phyloP scores from a whole-genome alignment of 2,888 invertebrate species.

The Callyntrura guangdongensis region DNA sequence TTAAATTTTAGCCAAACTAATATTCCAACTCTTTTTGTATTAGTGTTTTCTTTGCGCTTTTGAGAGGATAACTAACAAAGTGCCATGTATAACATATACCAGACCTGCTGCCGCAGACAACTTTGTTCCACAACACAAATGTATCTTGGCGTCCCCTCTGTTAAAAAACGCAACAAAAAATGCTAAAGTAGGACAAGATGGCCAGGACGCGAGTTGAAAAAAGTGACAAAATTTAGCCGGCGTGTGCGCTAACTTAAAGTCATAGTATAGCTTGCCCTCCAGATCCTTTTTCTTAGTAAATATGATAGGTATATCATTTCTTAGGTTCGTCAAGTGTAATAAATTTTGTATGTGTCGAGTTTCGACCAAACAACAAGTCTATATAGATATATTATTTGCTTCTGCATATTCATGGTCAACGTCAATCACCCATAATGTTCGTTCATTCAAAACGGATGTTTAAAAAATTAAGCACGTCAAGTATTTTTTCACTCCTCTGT shows the following conservation, averaged over 20 bases:
- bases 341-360: no score
- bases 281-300: no score
- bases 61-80: constrained; percentile 74
- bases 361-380: no score
- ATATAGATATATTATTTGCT: no score
- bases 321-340: no score
- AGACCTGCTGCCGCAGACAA: constrained; percentile 76
- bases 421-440: background rate
- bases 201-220: constrained; percentile 6
- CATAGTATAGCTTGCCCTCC: no score
- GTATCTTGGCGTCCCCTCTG: constrained; percentile 70
- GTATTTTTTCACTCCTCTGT: no score
- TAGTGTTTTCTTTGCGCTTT: constrained; percentile 58
- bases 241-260: no score
- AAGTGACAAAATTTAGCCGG: constrained; percentile 19
- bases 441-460: background rate
- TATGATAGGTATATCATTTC: no score
- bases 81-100: constrained; percentile 64
- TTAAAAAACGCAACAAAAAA: constrained; percentile 63
- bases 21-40: constrained; percentile 9
- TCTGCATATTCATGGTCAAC: no score
- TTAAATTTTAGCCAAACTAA: constrained; percentile 8
- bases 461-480: background rate
- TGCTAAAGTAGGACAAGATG: constrained; percentile 17
- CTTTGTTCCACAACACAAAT: constrained; percentile 58